These are phyloP conservation scores for Mylabris phalerata DNA, from an alignment of 1,140 invertebrate genomes.

Conservation along the genomic window DNA sequence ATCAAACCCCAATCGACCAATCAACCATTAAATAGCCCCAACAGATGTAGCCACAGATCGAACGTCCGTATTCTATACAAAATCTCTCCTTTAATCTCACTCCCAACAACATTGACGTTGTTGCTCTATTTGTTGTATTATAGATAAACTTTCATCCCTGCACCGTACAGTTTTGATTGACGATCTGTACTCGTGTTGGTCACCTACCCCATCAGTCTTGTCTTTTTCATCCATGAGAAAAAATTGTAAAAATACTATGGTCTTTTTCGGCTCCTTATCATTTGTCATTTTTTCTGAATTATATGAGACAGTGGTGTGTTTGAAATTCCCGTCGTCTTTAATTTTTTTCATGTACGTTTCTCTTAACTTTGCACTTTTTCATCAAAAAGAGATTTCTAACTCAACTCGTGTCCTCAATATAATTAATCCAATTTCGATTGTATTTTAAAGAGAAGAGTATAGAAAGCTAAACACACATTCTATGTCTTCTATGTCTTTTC, in stretches of 20 bases:
- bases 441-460: background rate
- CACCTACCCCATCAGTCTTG: background rate
- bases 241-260: no score
- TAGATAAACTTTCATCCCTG: no score
- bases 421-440: constrained; percentile 10
- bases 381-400: background rate
- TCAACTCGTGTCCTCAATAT: constrained; percentile 4
- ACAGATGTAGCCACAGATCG: no score
- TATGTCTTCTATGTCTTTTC: constrained; percentile 1
- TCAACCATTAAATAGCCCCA: no score
- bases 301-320: background rate
- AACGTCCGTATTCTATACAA: no score
- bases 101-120: no score
- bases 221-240: no score
- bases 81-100: no score
- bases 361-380: background rate
- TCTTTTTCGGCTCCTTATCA: background rate
- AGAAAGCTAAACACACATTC: background rate
- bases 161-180: background rate
- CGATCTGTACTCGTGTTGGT: constrained; percentile 5
- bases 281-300: constrained; percentile 9
- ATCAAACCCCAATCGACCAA: no score
- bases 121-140: no score
- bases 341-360: no score
- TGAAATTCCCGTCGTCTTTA: no score